Base-by-base conservation (phyloP, 2,113 vertebrate genomes). In the Lamprotornis superbus region DNA sequence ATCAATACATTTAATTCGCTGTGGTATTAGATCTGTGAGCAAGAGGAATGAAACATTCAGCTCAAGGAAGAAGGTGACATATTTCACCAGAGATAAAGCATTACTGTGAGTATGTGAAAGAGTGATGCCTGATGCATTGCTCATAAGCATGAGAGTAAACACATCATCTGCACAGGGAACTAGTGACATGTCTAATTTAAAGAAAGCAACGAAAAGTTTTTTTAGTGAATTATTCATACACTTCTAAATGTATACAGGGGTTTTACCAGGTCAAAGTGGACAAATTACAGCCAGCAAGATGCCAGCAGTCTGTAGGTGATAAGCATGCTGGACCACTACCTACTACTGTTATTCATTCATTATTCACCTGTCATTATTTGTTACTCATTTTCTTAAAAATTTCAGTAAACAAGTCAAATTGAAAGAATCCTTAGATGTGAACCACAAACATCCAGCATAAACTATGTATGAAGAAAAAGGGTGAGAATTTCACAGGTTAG, bases 1-100 rank as follows among this genome's bases (percentile, higher is more conserved):
- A 95, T 89, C 75, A 86, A 92, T 88, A 92, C 55, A 71, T 95
- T 94, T 86, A 94, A 94, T 90, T 84, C 73, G 13, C 56, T 94
- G 46, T 59, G 92, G 56, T 89, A 93, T 96, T 95, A 95, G 75
- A 84, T 79, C 75, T 21, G 57, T 33, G 30, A 95, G 91, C 63
- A 82, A 86, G 68, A 67, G 80, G 63, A 90, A 86, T 70, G 42
- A 90, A 92, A 47, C 56, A 80, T 88, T 79, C 82, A 57, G 85
- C 71, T 90, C 37, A 33, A 88, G 86, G 75, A 93, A 93, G 82
- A 61, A 83, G 90, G 67, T 86, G 88, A 94, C 75, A 80, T 82
- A 61, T 93, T 92, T 91, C 81, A 89, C 52, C 37, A 76, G 63
- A 42, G 6, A 96, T 69, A 86, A 95, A 92, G 67, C 2, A 1